Percentiles rank a stretch among this genome's conserved stretches.
Conservation (phyloP, 2,888 invertebrate species). For the Cotesia congregata region DNA sequence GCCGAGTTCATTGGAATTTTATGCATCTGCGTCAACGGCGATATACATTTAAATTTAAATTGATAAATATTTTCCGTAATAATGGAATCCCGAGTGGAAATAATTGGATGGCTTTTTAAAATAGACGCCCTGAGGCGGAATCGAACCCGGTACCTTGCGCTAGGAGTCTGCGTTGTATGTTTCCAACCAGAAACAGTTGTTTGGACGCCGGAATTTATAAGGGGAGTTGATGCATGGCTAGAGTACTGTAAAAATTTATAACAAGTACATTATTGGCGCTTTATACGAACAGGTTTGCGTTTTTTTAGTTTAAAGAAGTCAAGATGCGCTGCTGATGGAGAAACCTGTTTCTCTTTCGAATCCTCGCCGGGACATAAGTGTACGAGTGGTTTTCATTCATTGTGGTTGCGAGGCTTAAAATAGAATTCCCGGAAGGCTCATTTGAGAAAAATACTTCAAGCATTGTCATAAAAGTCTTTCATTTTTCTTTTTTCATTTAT, state of each 20-base stretch:
- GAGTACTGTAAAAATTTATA: neutral
- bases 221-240: no score
- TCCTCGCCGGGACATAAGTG: conserved; percentile 17
- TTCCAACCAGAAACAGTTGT: no score
- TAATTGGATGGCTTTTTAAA: no score
- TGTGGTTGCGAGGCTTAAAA: conserved; percentile 59
- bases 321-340: neutral
- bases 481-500: neutral
- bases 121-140: no score
- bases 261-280: neutral
- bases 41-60: neutral
- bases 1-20: neutral
- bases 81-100: no score
- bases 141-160: no score
- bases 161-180: no score
- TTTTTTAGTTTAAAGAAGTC: conserved; percentile 3
- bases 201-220: no score
- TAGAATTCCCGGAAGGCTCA: conserved; percentile 64
- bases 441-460: conserved; percentile 22
- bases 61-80: no score
- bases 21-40: neutral
- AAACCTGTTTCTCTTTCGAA: conserved; percentile 41
- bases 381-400: conserved; percentile 44
- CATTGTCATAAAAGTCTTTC: conserved; percentile 7
- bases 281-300: conserved; percentile 2